Conservation (phyloP, 2,113 vertebrate genomes). For the Gobiocypris rarus region DNA sequence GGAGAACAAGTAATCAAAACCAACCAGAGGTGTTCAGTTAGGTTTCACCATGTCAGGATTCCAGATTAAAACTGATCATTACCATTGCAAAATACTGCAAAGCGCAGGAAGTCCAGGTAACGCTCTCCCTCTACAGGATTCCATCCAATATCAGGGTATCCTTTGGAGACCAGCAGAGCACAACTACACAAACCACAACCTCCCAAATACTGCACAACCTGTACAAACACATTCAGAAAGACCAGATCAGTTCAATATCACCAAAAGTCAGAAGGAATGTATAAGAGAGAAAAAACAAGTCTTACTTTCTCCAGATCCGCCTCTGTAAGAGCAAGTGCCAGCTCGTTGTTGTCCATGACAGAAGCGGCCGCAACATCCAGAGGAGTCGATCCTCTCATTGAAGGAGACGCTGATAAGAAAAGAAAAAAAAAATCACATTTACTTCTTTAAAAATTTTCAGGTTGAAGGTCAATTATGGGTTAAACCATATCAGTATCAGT, state of each 20-base stretch:
- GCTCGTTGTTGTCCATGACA: constrained; percentile 97
- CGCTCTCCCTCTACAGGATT: constrained; percentile 96
- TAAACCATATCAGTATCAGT: background rate
- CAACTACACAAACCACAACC: constrained; percentile 91
- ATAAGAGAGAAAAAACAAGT: background rate
- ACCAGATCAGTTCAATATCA: background rate
- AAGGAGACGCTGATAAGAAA: constrained; percentile 83
- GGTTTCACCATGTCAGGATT: background rate
- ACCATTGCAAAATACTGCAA: constrained; percentile 97
- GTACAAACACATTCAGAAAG: constrained; percentile 39
- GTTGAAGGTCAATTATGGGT: background rate
- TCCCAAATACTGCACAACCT: constrained; percentile 93
- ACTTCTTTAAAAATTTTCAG: background rate
- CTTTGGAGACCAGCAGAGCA: constrained; percentile 85
- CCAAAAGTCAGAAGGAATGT: background rate
- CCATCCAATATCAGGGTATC: constrained; percentile 94
- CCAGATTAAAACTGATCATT: constrained; percentile 39
- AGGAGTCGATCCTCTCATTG: constrained; percentile 95
- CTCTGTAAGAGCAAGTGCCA: constrained; percentile 88
- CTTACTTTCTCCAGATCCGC: constrained; percentile 89
- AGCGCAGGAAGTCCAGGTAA: constrained; percentile 93
- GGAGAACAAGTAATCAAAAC: background rate
- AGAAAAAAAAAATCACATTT: background rate
- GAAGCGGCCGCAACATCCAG: constrained; percentile 95
- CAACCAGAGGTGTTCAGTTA: background rate